A percentile compares a stretch with the other conserved stretches of the same genome.
Evolutionary conservation across 2,888 invertebrate genomes (phyloP).

Genomic region (Panorpa germanica): DNA sequence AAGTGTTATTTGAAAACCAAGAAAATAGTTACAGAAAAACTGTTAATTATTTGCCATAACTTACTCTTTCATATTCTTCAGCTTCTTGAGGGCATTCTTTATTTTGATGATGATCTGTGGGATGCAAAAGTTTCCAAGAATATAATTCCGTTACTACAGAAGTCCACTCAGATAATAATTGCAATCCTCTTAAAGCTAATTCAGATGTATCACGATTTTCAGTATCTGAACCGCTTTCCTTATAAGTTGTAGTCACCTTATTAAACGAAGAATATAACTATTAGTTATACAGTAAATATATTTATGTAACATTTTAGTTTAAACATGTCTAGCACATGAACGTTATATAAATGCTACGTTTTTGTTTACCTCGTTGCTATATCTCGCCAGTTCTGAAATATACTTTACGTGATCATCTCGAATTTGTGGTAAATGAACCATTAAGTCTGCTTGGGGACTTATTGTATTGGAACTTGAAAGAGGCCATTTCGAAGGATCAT

Average conservation of each 20-base stretch:
- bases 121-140: slow-evolving; percentile 96
- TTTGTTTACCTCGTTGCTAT: slow-evolving; percentile 64
- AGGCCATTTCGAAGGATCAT: slow-evolving; percentile 84
- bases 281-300: too few species aligned
- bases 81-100: slow-evolving; percentile 88
- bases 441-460: slow-evolving; percentile 83
- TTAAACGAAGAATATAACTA: too few species aligned
- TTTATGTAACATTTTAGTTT: too few species aligned
- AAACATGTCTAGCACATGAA: too few species aligned
- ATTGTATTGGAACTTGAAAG: slow-evolving; percentile 63
- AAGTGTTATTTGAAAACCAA: too few species aligned
- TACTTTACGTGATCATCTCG: slow-evolving; percentile 94
- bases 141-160: slow-evolving; percentile 90
- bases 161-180: slow-evolving; percentile 91
- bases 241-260: slow-evolving; percentile 78
- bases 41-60: slow-evolving; percentile 8
- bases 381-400: slow-evolving; percentile 85
- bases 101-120: slow-evolving; percentile 92
- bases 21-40: slow-evolving; percentile 1
- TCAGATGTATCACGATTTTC: slow-evolving; percentile 87
- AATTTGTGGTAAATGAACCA: slow-evolving; percentile 86
- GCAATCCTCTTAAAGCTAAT: slow-evolving; percentile 78
- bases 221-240: slow-evolving; percentile 76
- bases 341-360: too few species aligned
- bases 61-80: slow-evolving; percentile 90